phyloP scores from a whole-genome alignment of 2,888 invertebrate genomes.

The Fragum sueziense region DNA sequence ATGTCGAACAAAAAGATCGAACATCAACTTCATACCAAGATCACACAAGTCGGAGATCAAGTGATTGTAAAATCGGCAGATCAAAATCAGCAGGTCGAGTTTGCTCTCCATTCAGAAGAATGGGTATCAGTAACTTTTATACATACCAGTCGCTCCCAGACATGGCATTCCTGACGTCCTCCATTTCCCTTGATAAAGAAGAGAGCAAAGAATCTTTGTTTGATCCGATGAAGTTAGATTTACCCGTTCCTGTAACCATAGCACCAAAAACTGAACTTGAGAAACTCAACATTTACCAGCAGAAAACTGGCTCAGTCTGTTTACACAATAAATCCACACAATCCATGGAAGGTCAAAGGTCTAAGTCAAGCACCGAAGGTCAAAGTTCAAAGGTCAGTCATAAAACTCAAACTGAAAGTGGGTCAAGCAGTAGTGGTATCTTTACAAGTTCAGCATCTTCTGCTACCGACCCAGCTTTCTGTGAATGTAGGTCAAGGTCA shows the following conservation, averaged over 20 bases:
- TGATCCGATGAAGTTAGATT: constrained; percentile 68
- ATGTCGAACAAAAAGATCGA: constrained; percentile 2
- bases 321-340: constrained; percentile 37
- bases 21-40: constrained; percentile 12
- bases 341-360: constrained; percentile 8
- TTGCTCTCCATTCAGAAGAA: constrained; percentile 60
- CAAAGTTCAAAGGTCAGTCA: constrained; percentile 26
- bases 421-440: constrained; percentile 72
- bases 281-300: constrained; percentile 55
- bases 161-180: constrained; percentile 68
- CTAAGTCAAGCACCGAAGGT: constrained; percentile 18
- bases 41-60: background rate
- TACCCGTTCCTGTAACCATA: constrained; percentile 64
- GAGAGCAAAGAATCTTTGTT: constrained; percentile 69
- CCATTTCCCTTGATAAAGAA: constrained; percentile 47
- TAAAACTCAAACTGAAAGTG: constrained; percentile 53
- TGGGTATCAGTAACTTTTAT: constrained; percentile 68
- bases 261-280: constrained; percentile 60
- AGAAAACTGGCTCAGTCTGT: constrained; percentile 43
- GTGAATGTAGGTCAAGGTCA: constrained; percentile 62
- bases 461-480: constrained; percentile 70
- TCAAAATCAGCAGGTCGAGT: constrained; percentile 58
- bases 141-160: constrained; percentile 75
- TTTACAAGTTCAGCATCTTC: constrained; percentile 73
- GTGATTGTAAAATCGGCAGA: constrained; percentile 48